A percentile compares a stretch with the other conserved stretches of the same genome.
These are phyloP conservation scores for Laupala kohalensis DNA, from an alignment of 1,140 invertebrate genomes.

Conservation along the genomic window DNA sequence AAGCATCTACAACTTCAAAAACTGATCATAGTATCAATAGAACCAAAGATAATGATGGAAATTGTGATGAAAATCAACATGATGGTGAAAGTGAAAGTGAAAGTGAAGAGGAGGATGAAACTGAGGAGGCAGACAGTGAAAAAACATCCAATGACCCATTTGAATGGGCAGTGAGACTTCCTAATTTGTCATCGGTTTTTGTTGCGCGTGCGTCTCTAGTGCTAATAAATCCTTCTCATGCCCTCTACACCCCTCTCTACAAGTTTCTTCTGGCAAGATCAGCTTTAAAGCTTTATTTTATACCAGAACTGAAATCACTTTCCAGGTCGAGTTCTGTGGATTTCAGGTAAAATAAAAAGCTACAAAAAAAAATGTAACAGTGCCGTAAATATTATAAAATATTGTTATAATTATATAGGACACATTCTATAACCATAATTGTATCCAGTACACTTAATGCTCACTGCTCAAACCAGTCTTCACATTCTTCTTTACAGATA, in stretches of 20 bases:
- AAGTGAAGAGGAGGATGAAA: too few species aligned
- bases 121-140: too few species aligned
- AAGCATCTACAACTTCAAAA: too few species aligned
- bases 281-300: constrained; percentile 46
- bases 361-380: too few species aligned
- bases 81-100: too few species aligned
- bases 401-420: not conserved
- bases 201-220: constrained; percentile 48
- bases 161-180: too few species aligned
- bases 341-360: constrained; percentile 22
- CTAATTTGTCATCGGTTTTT: constrained; percentile 53
- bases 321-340: constrained; percentile 55
- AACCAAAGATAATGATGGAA: too few species aligned
- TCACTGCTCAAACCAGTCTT: not conserved
- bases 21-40: too few species aligned
- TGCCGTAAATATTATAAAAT: too few species aligned
- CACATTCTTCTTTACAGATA: not conserved
- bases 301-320: constrained; percentile 63
- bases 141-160: too few species aligned
- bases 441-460: not conserved
- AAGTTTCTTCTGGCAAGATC: constrained; percentile 57
- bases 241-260: constrained; percentile 50
- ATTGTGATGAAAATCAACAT: too few species aligned
- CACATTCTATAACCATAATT: not conserved
- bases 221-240: constrained; percentile 48